Conservation (phyloP, 2,797 vertebrate species). For the Phaenicophaeus curvirostris region DNA sequence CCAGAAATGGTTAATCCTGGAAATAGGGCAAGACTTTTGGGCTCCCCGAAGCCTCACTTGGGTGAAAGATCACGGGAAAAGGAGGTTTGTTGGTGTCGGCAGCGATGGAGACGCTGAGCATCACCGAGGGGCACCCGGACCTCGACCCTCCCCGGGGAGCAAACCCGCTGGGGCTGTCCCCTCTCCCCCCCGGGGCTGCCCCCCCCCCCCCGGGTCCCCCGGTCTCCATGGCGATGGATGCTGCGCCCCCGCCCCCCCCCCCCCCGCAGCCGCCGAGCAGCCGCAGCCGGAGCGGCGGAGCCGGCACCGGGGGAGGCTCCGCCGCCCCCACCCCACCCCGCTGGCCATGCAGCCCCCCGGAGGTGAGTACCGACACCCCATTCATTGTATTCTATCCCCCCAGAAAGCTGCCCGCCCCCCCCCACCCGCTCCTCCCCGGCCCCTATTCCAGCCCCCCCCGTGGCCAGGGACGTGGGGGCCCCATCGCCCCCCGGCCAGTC, state of each 20-base stretch:
- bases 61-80: background rate
- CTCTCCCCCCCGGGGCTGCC: background rate
- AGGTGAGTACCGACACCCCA: constrained; percentile 1
- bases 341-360: background rate
- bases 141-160: accelerated
- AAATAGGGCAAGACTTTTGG: too few relatives aligned
- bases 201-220: background rate
- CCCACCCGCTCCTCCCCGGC: too few relatives aligned
- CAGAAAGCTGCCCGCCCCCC: accelerated
- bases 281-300: background rate
- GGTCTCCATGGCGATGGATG: constrained; percentile 65
- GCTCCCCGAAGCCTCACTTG: background rate
- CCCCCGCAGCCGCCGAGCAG: constrained; percentile 28
- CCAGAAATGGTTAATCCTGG: background rate
- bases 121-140: background rate
- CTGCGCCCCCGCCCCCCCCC: background rate
- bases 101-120: background rate
- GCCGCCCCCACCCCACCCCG: too few relatives aligned
- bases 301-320: background rate
- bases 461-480: background rate
- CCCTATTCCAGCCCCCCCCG: background rate
- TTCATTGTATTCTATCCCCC: background rate
- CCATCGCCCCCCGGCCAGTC: background rate
- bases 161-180: background rate
- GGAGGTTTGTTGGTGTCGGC: background rate